Base-by-base conservation (phyloP, 2,113 vertebrate species). In the Hypanus sabinus region DNA sequence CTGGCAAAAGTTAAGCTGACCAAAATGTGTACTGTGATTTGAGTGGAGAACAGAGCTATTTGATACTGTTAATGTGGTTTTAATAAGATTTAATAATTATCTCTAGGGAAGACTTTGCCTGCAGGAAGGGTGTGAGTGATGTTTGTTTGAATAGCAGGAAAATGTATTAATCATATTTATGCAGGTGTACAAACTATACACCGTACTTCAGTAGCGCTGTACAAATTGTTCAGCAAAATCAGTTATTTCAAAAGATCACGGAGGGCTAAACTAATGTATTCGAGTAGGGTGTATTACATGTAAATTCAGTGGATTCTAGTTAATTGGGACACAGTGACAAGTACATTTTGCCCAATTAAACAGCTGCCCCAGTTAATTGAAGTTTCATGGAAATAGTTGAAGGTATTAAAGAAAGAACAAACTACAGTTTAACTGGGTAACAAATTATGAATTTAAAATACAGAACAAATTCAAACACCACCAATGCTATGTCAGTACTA, bases 1-100 rank as follows among this genome's bases (percentile, higher is more conserved):
- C 83, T 70, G 24, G 36, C 90, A 38, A 92, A 92, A 38, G 24
- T 71, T 73, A 33, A 71, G 68, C 36, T 71, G 70, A 92, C n/a
- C 3, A 2, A 68, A 92, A 38, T 62, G 57, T 88, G 24, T 68
- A 68, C 65, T 73, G 36, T 92, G 90, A 71, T 92, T 71, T 92
- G 18, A 92, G 30, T 33, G 3, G 7, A 46, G 90, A 92, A 46
- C 71, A 20, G 90, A 46, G 90, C 33, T 71, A 71, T 70, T 71
- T 92, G 33, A 92, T 92, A 46, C 22, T 92, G 62, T 92, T 92
- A 92, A 71, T 71, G 65, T 92, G 90, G 33, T 24, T 92, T 92
- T 71, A 92, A 73, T 92, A 5, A 92, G 68, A 71, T 71, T 92
- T 73, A 71, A 38, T 92, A 70, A 71, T 71, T 6, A 33, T 92